A percentile compares a stretch with the other conserved stretches of the same genome.
Evolutionary conservation across 2,888 invertebrate species (phyloP).

Genomic region (Clunio marinus): DNA sequence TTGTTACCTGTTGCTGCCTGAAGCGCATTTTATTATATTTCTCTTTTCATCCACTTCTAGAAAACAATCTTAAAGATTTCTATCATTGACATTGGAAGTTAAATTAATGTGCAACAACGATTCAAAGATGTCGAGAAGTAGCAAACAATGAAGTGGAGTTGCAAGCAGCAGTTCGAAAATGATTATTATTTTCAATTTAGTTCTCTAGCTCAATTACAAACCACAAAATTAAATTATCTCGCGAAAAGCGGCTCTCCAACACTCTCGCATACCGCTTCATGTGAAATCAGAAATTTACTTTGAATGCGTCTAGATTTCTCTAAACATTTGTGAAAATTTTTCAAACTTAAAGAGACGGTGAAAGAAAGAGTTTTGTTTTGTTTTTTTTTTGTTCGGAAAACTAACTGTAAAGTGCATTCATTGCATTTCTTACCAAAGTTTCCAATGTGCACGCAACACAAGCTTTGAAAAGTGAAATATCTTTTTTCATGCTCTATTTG

Average conservation of each 20-base stretch:
- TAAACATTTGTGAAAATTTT: background rate
- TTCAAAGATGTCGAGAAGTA: background rate
- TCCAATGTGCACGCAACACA: slow-evolving; percentile 33
- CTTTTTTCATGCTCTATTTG: slow-evolving; percentile 36
- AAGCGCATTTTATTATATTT: too few relatives aligned
- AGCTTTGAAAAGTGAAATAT: slow-evolving; percentile 39
- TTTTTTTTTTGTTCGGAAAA: background rate
- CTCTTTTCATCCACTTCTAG: too few relatives aligned
- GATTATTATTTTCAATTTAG: too few relatives aligned
- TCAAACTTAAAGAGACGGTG: background rate
- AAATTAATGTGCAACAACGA: background rate
- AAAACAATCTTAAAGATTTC: background rate
- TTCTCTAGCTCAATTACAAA: background rate
- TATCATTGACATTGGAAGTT: background rate
- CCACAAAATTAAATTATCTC: slow-evolving; percentile 7
- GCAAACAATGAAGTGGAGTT: background rate
- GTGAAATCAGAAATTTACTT: background rate
- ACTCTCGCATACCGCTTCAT: background rate
- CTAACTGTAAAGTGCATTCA: slow-evolving; percentile 35
- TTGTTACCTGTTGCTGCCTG: slow-evolving; percentile 34
- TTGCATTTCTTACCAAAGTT: slow-evolving; percentile 15
- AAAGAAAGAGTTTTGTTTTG: slow-evolving; percentile 7
- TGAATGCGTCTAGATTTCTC: slow-evolving; percentile 3
- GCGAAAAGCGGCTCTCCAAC: too few relatives aligned
- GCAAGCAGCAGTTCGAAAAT: background rate